Evolutionary conservation across 2,888 invertebrate species (phyloP), one percentile per base, ranked within the genome.

Genomic region (Sipunculus nudus): DNA sequence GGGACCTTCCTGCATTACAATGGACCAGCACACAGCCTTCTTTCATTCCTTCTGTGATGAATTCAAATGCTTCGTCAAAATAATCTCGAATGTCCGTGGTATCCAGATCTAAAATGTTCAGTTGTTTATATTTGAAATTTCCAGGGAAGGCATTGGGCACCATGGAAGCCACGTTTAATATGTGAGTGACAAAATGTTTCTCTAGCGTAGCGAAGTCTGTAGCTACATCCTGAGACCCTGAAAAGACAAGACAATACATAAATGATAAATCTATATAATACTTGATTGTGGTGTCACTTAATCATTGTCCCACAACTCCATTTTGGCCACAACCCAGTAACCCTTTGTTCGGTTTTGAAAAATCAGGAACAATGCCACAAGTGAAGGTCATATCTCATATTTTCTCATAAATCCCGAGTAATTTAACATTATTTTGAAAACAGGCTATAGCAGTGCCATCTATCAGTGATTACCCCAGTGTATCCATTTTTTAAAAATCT

Each of bases 1-100:
- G 86, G 0, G 95, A 96, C 0, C 95, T 90, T 0, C 96, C 96
- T 28, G 95, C 95, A 83, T 95, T 96, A 78, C 96, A 96, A 84
- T 96, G 95, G 2, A 96, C 89, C 66, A 94, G 85, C 52, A 94
- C 86, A 77, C 88, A 87, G 28, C 88, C 86, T 26, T 79, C 79
- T 2, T 71, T 73, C 3, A 88, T 78, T 23, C 86, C 87, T 38
- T 82, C 65, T n/a, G 88, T 85, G 48, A 95, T 89, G 73, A 90
- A 91, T 1, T 85, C 79, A 59, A 90, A 85, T 72, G 90, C 88
- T 13, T 67, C 62, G 0, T 72, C 67, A 63, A 84, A 82, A 49
- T 73, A 68, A 19, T 64, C 66, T 4, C 70, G 54, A 25, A 85
- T 78, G 48, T 78, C 69, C 3, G 75, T 72, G 13, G 78, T 75